Base-by-base conservation (phyloP, 2,888 invertebrate species). In the Aphrophora alni region DNA sequence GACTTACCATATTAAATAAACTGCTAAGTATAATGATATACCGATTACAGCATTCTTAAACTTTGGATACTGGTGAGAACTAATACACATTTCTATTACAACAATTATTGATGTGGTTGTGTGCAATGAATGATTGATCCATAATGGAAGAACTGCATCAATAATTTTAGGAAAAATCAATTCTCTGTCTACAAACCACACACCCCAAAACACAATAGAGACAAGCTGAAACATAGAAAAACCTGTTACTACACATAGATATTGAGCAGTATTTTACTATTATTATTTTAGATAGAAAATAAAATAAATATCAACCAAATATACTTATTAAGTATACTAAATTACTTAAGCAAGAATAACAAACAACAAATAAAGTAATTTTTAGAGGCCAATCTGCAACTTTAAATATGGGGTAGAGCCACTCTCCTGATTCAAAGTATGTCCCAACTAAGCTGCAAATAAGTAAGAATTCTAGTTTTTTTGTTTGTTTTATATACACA, bases 91-190 rank as follows among this genome's bases (percentile, higher is more conserved):
- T 83, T 92, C 92, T 1, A 90, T 82, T 2, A 89, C 82, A 0
- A 91, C 84, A 21, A 91, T 88, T 0, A 90, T 85, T 0, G 89
- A 83, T 74, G 91, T 91, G 85, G 90, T 89, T 0, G 91, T 90
- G 86, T 92, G 92, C 38, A 92, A 89, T 82, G 90, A 90, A 83
- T 92, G 92, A 87, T 92, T 92, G 85, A 92, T 88, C 90, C 91
- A 91, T 87, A 89, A 88, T 0, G 92, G 91, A 0, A 92, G 88
- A 17, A 91, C 87, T 76, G 87, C 85, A 84, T 92, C 91, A 85
- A 90, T 89, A 14, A 89, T 87, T 80, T 85, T 84, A 0, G 92
- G 92, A 86, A 91, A 91, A 38, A 92, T 90, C 85, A 92, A 88
- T 87, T 91, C 91, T 0, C 91, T 88, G 85, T 92, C 90, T 71